These are phyloP conservation scores for Anas platyrhynchos DNA, from an alignment of 2,113 vertebrate genomes.

Conservation along the genomic window DNA sequence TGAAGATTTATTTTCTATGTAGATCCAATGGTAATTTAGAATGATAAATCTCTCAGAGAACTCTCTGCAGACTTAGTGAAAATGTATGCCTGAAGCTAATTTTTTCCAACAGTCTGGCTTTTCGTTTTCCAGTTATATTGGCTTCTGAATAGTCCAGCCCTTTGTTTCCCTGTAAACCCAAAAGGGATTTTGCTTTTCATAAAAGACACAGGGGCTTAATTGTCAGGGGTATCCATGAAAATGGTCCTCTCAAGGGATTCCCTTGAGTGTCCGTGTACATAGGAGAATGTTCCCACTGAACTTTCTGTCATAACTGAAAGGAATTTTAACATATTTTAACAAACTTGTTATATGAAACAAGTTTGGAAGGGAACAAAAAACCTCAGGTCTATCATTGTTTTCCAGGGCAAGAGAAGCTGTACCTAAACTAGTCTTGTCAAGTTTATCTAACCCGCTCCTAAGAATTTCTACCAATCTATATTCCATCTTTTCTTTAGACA, in stretches of 20 bases:
- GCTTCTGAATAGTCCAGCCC: constrained; percentile 7
- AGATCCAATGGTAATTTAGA: constrained; percentile 22
- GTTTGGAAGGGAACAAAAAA: neutral
- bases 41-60: constrained; percentile 35
- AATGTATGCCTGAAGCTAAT: constrained; percentile 48
- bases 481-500: neutral
- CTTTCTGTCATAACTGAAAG: neutral
- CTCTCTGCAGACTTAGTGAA: constrained; percentile 22
- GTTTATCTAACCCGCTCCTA: neutral
- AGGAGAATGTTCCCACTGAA: neutral
- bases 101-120: constrained; percentile 21
- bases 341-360: neutral
- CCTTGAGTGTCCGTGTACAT: neutral
- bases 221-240: neutral
- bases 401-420: neutral
- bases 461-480: neutral
- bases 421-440: neutral
- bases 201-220: neutral
- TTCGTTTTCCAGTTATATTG: constrained; percentile 11
- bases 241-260: neutral
- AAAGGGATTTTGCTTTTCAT: neutral
- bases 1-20: constrained; percentile 46
- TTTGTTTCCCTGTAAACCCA: neutral
- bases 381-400: neutral
- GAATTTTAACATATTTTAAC: neutral